Percentiles rank a stretch among this genome's conserved stretches.
Evolutionary conservation across 2,888 invertebrate genomes (phyloP).

Genomic region (Spodoptera littoralis): DNA sequence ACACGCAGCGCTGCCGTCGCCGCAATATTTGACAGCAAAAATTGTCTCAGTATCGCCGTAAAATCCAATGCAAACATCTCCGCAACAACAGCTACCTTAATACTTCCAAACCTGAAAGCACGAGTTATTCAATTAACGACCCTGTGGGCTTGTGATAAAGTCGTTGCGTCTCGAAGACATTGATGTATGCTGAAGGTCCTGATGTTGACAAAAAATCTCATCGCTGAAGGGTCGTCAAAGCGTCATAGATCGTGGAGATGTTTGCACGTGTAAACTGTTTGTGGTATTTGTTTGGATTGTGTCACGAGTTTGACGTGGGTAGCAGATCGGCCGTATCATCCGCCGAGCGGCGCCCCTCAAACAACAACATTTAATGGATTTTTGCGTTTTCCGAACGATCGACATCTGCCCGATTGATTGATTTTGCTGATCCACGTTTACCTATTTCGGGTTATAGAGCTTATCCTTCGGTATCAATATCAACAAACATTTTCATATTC

Average conservation of each 20-base stretch:
- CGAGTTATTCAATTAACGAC: constrained; percentile 28
- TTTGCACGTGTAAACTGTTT: constrained; percentile 73
- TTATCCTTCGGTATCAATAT: background rate
- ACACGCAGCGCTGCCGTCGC: constrained; percentile 48
- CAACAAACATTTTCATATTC: background rate
- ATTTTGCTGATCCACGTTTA: constrained; percentile 16
- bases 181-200: constrained; percentile 26
- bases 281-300: constrained; percentile 65
- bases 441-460: background rate
- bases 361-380: constrained; percentile 62
- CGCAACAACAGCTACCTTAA: constrained; percentile 50
- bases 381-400: constrained; percentile 52
- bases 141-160: constrained; percentile 37
- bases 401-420: constrained; percentile 41
- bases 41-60: constrained; percentile 68
- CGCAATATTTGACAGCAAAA: constrained; percentile 65
- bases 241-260: constrained; percentile 65
- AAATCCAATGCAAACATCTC: constrained; percentile 72
- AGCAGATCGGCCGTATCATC: constrained; percentile 44
- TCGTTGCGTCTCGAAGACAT: background rate
- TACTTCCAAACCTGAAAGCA: constrained; percentile 17
- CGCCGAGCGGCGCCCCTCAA: constrained; percentile 50
- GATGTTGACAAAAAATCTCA: constrained; percentile 64
- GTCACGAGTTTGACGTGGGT: constrained; percentile 57
- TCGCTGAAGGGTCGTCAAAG: constrained; percentile 63